Evolutionary conservation across 2,797 vertebrate species (phyloP).

Genomic region (Neostethus bicornis): DNA sequence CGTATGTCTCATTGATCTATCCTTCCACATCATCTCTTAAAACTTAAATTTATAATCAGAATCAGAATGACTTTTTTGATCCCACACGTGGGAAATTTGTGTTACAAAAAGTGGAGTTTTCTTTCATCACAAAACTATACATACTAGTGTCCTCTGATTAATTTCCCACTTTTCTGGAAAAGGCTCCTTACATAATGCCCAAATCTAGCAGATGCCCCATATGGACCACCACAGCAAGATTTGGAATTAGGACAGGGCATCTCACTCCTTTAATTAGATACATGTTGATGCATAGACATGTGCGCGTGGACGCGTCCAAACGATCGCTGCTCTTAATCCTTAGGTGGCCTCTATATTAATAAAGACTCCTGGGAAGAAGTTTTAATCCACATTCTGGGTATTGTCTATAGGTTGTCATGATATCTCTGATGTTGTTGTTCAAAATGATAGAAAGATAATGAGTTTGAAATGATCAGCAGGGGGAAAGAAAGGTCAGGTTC

Average conservation of each 20-base stretch:
- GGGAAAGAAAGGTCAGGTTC: conserved; percentile 40
- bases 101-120: neutral
- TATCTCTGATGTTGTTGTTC: conserved; percentile 33
- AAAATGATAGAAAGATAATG: conserved; percentile 12
- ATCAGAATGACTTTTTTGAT: no score
- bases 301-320: conserved; percentile 49
- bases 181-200: conserved; percentile 32
- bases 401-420: conserved; percentile 31
- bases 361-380: conserved; percentile 52
- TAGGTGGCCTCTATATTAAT: conserved; percentile 69
- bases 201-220: conserved; percentile 50
- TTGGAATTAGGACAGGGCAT: conserved; percentile 75
- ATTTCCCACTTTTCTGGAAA: conserved; percentile 5
- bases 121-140: neutral
- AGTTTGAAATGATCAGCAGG: conserved; percentile 16
- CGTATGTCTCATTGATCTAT: neutral
- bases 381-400: conserved; percentile 58
- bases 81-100: no score
- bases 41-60: no score
- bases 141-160: neutral
- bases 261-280: conserved; percentile 72
- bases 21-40: neutral
- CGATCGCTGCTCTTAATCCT: conserved; percentile 68
- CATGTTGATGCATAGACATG: conserved; percentile 41
- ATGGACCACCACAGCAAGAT: conserved; percentile 55